Conservation (phyloP, 2,113 vertebrate species). For the Procavia capensis region DNA sequence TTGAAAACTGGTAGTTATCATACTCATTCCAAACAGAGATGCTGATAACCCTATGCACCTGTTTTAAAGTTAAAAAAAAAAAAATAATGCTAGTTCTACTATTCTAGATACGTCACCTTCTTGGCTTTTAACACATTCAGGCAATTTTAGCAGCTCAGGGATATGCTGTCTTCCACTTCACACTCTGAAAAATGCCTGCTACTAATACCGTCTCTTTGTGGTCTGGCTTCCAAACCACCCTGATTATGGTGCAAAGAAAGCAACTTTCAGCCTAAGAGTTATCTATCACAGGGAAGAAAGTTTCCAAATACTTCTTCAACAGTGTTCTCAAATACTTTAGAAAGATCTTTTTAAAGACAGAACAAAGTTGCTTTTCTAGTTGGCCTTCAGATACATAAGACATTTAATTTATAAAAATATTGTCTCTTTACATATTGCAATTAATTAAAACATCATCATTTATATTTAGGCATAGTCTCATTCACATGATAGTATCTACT, state of each 20-base stretch:
- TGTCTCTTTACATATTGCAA: background rate
- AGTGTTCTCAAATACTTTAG: conserved; percentile 22
- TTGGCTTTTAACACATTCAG: background rate
- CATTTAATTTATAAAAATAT: background rate
- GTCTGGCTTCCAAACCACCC: background rate
- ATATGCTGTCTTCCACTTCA: background rate
- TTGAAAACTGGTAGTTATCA: conserved; percentile 7
- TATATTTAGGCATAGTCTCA: background rate
- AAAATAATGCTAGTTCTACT: background rate
- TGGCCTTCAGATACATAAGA: background rate
- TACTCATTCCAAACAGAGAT: conserved; percentile 13
- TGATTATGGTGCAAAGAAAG: background rate
- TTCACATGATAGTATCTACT: background rate
- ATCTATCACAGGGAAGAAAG: background rate
- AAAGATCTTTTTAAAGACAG: background rate
- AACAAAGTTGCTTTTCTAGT: background rate
- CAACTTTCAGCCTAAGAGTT: background rate
- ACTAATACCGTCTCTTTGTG: background rate
- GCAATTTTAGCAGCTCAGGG: background rate
- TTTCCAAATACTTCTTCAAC: background rate
- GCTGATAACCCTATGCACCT: background rate
- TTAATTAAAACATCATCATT: background rate
- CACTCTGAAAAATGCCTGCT: background rate
- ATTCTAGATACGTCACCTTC: background rate
- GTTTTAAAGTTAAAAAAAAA: background rate